phyloP scores from a whole-genome alignment of 2,113 vertebrate species.

The Egretta garzetta region DNA sequence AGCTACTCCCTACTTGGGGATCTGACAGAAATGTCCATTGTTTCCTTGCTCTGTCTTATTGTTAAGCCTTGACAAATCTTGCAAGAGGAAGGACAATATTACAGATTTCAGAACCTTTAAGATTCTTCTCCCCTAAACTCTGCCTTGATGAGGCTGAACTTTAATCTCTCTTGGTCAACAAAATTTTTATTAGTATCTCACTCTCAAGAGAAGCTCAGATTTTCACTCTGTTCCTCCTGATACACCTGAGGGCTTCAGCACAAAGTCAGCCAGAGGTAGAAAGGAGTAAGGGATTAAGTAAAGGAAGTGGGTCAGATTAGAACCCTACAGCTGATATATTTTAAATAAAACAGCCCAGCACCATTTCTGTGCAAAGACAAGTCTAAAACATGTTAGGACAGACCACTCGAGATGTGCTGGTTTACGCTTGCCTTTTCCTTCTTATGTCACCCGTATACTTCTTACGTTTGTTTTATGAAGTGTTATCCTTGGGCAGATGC shows the following conservation, averaged over 20 bases:
- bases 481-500: neutral
- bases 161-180: neutral
- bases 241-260: neutral
- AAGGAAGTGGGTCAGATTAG: neutral
- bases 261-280: neutral
- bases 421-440: neutral
- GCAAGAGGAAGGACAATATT: neutral
- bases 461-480: neutral
- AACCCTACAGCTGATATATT: neutral
- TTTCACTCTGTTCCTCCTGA: neutral
- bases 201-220: neutral
- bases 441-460: neutral
- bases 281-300: neutral
- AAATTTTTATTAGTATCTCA: neutral
- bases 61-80: neutral
- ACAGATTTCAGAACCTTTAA: neutral
- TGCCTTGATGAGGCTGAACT: neutral
- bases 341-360: neutral
- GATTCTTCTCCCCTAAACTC: neutral
- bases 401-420: neutral
- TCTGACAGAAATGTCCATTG: neutral
- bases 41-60: neutral
- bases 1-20: neutral
- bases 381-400: neutral
- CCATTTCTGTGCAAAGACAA: neutral